A percentile compares a stretch with the other conserved stretches of the same genome.
These are phyloP conservation scores for Noctua fimbriata DNA, from an alignment of 2,888 invertebrate species.

Conservation along the genomic window DNA sequence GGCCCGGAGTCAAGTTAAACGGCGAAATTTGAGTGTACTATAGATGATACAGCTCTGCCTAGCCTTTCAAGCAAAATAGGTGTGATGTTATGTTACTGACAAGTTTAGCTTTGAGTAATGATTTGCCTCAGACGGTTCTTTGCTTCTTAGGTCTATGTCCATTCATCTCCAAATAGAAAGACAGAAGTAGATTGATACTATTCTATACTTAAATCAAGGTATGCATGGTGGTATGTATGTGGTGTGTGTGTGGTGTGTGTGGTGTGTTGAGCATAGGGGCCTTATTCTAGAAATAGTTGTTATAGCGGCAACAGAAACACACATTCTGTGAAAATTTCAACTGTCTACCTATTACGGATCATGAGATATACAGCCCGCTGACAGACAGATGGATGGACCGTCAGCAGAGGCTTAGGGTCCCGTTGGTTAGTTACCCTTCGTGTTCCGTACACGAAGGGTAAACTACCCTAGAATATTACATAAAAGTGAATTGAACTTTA, in stretches of 20 bases:
- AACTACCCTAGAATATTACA: conserved; percentile 6
- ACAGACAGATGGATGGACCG: too few species aligned
- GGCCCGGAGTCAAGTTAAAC: too few species aligned
- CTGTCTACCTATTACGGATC: too few species aligned
- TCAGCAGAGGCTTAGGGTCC: too few species aligned
- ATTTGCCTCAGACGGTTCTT: neutral
- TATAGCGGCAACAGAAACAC: too few species aligned
- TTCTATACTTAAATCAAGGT: neutral
- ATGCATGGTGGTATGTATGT: too few species aligned
- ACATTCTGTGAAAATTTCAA: too few species aligned
- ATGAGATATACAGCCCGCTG: too few species aligned
- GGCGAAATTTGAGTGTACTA: too few species aligned
- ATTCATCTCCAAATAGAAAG: neutral
- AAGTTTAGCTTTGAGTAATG: neutral
- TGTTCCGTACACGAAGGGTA: too few species aligned
- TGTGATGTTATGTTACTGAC: neutral
- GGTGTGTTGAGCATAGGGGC: neutral
- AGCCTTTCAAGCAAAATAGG: neutral
- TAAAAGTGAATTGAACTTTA: conserved; percentile 20
- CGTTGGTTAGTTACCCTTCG: too few species aligned
- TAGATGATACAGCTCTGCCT: neutral
- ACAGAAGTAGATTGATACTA: neutral
- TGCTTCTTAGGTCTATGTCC: neutral
- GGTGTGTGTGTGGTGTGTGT: too few species aligned
- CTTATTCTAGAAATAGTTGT: neutral